Base-by-base conservation (phyloP, 2,113 vertebrate species). In the Microtus oregoni region DNA sequence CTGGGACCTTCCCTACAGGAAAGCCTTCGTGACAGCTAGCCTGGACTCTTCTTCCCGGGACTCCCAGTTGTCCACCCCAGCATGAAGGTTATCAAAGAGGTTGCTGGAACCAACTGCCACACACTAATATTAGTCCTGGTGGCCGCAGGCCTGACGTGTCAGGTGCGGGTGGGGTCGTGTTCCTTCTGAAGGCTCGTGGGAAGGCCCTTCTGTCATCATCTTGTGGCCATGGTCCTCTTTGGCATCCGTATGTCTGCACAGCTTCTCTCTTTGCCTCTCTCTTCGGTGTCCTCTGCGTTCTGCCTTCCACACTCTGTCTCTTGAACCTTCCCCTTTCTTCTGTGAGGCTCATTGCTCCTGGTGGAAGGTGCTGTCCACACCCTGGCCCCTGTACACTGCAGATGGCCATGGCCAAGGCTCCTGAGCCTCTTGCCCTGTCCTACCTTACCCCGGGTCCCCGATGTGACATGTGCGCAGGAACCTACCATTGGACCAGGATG, bases 91-190 rank as follows among this genome's bases (percentile, higher is more conserved):
- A 32, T 19, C 2, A 30, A 55, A 81, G 7, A 28, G 20, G 58
- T 81, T 55, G 61, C 78, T 1, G 12, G 38, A 11, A 38, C 72
- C 30, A 12, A 52, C 3, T 2, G 14, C 41, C 47, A 19, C 12
- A 19, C 28, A 7, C 38, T 1, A 3, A 6, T 63, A 14, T 11
- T 32, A 15, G 63, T 38, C 28, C 22, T 9, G n/a, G n/a, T 68
- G 76, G 76, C 44, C 17, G 6, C 63, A 67, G 32, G 82, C n/a
- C 91, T 3, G 55, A 38, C 47, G 14, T 0, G 1, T 19, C 5
- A 7, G 28, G 70, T 2, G 47, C 44, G 0, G 26, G 4, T 14
- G 4, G 90, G 41, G 32, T 15, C 9, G 0, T 0, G 0, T 3
- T 11, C 35, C 15, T 76, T 41, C 82, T 0, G 14, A 3, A 50